Conservation (phyloP, 1,140 invertebrate species). For the Drosophila albomicans region DNA sequence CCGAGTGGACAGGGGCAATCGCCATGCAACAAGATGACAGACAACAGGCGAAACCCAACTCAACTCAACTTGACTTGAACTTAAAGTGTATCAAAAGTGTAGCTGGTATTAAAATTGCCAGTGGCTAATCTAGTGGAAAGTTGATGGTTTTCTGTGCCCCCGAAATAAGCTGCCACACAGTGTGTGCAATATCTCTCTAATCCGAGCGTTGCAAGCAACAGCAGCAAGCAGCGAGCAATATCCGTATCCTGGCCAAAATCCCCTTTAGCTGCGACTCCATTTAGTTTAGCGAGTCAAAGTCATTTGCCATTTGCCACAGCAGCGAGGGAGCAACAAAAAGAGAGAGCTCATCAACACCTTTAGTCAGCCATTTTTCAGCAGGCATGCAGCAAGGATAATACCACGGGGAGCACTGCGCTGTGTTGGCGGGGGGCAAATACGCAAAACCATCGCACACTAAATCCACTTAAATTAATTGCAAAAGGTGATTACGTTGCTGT, state of each 20-base stretch:
- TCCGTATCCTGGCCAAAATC: constrained; percentile 5
- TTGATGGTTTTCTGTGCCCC: constrained; percentile 18
- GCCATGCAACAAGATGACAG: neutral
- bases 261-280: constrained; percentile 18
- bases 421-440: constrained; percentile 58
- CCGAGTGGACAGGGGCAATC: neutral
- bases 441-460: constrained; percentile 79
- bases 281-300: constrained; percentile 58
- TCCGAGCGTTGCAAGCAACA: constrained; percentile 28
- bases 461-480: constrained; percentile 85
- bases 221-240: neutral
- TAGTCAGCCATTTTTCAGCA: constrained; percentile 74
- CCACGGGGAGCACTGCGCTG: constrained; percentile 21
- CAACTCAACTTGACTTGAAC: neutral
- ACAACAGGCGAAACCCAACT: neutral
- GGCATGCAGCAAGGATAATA: constrained; percentile 46
- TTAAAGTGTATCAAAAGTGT: constrained; percentile 6
- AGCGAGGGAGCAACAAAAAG: constrained; percentile 33
- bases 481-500: constrained; percentile 84
- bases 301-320: constrained; percentile 61
- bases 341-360: constrained; percentile 78
- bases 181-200: constrained; percentile 51
- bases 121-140: constrained; percentile 52
- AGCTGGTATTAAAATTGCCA: constrained; percentile 19
- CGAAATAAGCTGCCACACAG: constrained; percentile 22